These are phyloP conservation scores for Metalampra italica DNA, from an alignment of 2,888 invertebrate genomes.

Conservation along the genomic window DNA sequence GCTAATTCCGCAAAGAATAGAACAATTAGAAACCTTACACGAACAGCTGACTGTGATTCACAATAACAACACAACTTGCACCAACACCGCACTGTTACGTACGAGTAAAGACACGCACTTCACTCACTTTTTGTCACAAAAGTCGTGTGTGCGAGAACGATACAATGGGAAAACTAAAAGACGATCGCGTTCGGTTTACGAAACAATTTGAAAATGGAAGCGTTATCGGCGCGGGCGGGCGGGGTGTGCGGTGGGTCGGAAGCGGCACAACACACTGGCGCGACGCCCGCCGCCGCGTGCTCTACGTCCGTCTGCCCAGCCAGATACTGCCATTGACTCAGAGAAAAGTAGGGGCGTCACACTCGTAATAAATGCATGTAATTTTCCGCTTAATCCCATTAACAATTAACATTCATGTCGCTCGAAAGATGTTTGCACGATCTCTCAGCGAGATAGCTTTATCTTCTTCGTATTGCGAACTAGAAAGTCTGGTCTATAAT, in stretches of 20 bases:
- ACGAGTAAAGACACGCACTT: constrained; percentile 28
- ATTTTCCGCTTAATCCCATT: constrained; percentile 55
- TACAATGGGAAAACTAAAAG: neutral
- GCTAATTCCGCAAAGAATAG: constrained; percentile 8
- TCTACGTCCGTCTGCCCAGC: constrained; percentile 30
- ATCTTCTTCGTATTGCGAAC: constrained; percentile 7
- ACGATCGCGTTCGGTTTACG: neutral
- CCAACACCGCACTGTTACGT: constrained; percentile 20
- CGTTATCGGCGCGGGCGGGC: constrained; percentile 22
- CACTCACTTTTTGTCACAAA: constrained; percentile 55
- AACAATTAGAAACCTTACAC: constrained; percentile 42
- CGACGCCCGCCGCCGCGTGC: constrained; percentile 29
- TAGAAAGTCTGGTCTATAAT: constrained; percentile 23
- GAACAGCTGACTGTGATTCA: constrained; percentile 49
- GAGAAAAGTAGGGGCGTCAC: constrained; percentile 70
- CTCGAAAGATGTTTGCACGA: constrained; percentile 26
- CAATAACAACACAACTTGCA: constrained; percentile 38
- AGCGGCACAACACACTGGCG: constrained; percentile 60
- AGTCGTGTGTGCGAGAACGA: constrained; percentile 43
- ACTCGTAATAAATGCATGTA: constrained; percentile 36
- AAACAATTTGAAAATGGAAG: constrained; percentile 21
- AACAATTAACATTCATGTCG: constrained; percentile 44
- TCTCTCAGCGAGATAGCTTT: constrained; percentile 9
- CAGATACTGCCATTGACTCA: constrained; percentile 43
- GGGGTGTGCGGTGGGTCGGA: constrained; percentile 60